Conservation (phyloP, 2,113 vertebrate species). For the Aphelocoma coerulescens region DNA sequence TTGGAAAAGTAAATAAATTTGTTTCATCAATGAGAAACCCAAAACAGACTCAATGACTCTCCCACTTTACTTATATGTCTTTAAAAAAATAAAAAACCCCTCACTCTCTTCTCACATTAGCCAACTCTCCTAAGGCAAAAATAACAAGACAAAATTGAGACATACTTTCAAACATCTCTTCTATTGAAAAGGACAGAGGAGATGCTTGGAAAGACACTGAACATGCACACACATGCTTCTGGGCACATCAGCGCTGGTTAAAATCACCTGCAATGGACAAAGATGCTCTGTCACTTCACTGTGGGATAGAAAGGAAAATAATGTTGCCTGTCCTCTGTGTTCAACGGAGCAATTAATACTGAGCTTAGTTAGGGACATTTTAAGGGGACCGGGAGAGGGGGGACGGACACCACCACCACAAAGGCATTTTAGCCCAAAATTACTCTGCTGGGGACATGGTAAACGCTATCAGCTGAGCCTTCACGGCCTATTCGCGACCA, state of each 20-base stretch:
- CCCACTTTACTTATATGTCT: not conserved
- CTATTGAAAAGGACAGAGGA: not conserved
- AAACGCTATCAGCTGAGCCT: not conserved
- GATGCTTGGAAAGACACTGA: not conserved
- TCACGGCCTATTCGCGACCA: not conserved
- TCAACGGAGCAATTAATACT: not conserved
- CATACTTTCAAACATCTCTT: not conserved
- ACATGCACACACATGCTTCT: not conserved
- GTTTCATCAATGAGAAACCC: not conserved
- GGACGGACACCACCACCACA: not conserved
- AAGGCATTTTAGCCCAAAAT: not conserved
- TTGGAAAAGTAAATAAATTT: not conserved
- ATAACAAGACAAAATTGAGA: not conserved
- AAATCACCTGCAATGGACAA: not conserved
- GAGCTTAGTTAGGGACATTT: not conserved
- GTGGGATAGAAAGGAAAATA: not conserved
- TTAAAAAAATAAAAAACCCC: not conserved
- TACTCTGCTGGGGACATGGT: accelerated
- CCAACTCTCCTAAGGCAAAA: not conserved
- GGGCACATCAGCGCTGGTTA: not conserved
- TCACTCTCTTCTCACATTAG: not conserved
- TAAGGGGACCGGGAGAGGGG: not conserved
- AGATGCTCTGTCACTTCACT: not conserved
- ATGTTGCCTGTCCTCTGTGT: not conserved
- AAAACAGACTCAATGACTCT: not conserved